Evolutionary conservation across 2,113 vertebrate species (phyloP).

Genomic region (Cephalopterus ornatus): DNA sequence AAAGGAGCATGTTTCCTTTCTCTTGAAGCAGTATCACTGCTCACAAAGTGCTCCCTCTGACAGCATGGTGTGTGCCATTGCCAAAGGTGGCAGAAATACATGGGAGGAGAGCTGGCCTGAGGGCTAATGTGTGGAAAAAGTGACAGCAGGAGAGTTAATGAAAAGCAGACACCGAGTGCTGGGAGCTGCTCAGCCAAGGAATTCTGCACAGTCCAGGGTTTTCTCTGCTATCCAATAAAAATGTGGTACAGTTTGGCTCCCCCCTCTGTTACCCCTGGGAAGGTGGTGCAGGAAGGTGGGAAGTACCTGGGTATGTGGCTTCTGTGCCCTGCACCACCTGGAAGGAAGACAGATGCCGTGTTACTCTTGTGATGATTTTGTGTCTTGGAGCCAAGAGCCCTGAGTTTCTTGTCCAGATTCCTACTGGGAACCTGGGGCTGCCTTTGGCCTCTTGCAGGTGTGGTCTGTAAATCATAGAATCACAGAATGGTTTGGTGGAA

Average conservation of each 20-base stretch:
- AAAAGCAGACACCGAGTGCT: neutral
- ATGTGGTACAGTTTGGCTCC: neutral
- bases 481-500: neutral
- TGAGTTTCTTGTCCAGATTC: neutral
- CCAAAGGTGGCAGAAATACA: neutral
- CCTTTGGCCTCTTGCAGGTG: neutral
- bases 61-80: neutral
- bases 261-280: neutral
- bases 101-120: neutral
- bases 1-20: neutral
- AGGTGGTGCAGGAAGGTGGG: neutral
- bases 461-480: neutral
- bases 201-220: neutral
- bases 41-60: neutral
- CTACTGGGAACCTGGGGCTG: neutral
- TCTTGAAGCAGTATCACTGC: neutral
- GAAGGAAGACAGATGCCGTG: fast-evolving
- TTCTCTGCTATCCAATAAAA: neutral
- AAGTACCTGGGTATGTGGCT: neutral
- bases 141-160: slow-evolving; percentile 38
- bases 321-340: neutral
- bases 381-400: neutral
- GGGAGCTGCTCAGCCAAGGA: neutral
- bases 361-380: neutral
- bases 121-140: neutral